Conservation (phyloP, 2,888 invertebrate genomes). For the Mellilla xanthometata region DNA sequence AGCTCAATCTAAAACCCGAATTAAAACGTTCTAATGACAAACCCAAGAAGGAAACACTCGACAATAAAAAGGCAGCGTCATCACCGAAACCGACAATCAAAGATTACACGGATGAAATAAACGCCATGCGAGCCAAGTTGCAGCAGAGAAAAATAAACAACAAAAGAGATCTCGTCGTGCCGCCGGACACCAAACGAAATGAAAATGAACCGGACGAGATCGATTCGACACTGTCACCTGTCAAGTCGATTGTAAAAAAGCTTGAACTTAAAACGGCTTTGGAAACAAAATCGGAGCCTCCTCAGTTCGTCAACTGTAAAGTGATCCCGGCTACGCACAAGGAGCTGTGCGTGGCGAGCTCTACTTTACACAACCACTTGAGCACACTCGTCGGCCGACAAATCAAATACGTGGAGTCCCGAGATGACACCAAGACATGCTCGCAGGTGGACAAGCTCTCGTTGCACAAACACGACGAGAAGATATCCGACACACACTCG, state of each 20-base stretch:
- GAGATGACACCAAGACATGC: slow-evolving; percentile 67
- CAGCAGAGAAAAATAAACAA: slow-evolving; percentile 72
- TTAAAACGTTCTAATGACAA: slow-evolving; percentile 65
- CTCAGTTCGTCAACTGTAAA: slow-evolving; percentile 71
- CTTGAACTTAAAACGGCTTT: slow-evolving; percentile 72
- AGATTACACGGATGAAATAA: slow-evolving; percentile 78
- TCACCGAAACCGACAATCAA: slow-evolving; percentile 62
- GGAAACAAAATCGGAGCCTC: slow-evolving; percentile 65
- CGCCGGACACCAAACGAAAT: slow-evolving; percentile 59
- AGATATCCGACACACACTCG: slow-evolving; percentile 83
- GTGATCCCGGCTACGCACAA: slow-evolving; percentile 75
- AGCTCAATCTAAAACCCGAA: slow-evolving; percentile 67
- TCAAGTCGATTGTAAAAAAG: slow-evolving; percentile 76
- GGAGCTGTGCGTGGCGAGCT: slow-evolving; percentile 73
- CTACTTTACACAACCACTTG: slow-evolving; percentile 75
- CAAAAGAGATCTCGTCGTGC: slow-evolving; percentile 65
- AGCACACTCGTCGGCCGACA: slow-evolving; percentile 79
- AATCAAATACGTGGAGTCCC: slow-evolving; percentile 69
- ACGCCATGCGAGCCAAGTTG: slow-evolving; percentile 73
- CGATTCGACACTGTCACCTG: slow-evolving; percentile 70
- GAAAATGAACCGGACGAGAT: slow-evolving; percentile 59
- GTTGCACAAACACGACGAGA: slow-evolving; percentile 72
- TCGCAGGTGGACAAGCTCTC: slow-evolving; percentile 62
- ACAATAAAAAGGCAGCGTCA: slow-evolving; percentile 60
- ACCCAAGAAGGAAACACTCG: slow-evolving; percentile 62